Conservation (phyloP, 2,113 vertebrate genomes). For the Pluvianellus socialis region DNA sequence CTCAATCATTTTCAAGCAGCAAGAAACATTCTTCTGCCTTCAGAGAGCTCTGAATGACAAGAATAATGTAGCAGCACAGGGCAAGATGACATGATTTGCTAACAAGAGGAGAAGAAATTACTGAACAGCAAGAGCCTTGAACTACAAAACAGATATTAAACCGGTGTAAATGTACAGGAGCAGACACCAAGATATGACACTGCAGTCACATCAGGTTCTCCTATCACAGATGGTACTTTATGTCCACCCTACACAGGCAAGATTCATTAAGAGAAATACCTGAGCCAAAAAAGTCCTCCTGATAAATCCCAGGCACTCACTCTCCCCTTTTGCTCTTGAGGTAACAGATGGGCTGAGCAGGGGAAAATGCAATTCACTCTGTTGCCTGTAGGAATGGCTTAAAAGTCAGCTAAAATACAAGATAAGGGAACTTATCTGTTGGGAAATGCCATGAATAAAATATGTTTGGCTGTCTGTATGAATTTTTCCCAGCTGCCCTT, state of each 20-base stretch:
- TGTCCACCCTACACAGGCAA: not conserved
- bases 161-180: not conserved
- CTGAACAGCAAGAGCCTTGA: not conserved
- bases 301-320: not conserved
- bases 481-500: constrained; percentile 1
- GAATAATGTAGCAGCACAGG: not conserved
- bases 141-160: not conserved
- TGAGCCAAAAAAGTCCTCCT: not conserved
- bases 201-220: not conserved
- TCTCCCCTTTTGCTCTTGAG: not conserved
- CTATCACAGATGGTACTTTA: not conserved
- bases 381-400: not conserved
- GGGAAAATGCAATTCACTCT: not conserved
- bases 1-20: not conserved
- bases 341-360: not conserved
- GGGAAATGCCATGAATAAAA: constrained; percentile 47
- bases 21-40: not conserved
- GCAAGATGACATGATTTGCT: not conserved
- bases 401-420: constrained; percentile 1
- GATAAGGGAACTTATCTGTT: not conserved
- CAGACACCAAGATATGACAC: not conserved
- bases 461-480: not conserved
- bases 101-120: not conserved
- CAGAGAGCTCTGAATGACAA: not conserved
- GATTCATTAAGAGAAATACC: not conserved